Percentiles rank a stretch among this genome's conserved stretches.
Conservation (phyloP, 2,797 vertebrate species). For the Alca torda region DNA sequence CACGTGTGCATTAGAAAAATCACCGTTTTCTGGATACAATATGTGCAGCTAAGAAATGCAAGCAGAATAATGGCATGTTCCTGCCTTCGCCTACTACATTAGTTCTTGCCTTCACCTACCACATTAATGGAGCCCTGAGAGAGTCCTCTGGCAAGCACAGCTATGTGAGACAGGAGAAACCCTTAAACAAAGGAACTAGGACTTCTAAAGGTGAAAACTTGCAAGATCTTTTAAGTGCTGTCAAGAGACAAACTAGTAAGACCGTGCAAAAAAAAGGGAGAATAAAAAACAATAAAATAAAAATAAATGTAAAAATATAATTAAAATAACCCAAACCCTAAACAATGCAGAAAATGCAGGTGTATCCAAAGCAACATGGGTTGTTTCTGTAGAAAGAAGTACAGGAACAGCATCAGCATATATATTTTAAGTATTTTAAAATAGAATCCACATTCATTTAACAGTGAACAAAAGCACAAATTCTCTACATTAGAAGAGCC, state of each 20-base stretch:
- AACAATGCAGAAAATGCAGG: not conserved
- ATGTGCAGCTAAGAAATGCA: not conserved
- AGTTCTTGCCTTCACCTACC: not conserved
- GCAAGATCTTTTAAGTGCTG: not conserved
- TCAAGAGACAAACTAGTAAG: not conserved
- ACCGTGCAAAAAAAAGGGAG: not conserved
- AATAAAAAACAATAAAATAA: not conserved
- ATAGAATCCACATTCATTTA: not conserved
- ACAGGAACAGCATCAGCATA: not conserved
- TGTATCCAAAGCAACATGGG: not conserved
- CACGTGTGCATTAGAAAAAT: not conserved
- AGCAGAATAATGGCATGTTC: not conserved
- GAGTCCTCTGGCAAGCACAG: not conserved
- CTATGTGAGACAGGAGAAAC: not conserved
- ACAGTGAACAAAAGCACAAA: not conserved
- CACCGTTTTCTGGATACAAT: not conserved
- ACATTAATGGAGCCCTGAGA: not conserved
- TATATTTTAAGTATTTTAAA: not conserved
- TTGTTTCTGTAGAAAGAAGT: not conserved
- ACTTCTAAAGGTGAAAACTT: not conserved
- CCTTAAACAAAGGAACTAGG: not conserved
- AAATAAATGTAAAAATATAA: not conserved
- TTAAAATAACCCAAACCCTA: fast-evolving
- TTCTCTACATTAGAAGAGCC: not conserved
- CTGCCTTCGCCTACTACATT: not conserved